Conservation (phyloP, 2,113 vertebrate genomes). For the Urocitellus parryii region DNA sequence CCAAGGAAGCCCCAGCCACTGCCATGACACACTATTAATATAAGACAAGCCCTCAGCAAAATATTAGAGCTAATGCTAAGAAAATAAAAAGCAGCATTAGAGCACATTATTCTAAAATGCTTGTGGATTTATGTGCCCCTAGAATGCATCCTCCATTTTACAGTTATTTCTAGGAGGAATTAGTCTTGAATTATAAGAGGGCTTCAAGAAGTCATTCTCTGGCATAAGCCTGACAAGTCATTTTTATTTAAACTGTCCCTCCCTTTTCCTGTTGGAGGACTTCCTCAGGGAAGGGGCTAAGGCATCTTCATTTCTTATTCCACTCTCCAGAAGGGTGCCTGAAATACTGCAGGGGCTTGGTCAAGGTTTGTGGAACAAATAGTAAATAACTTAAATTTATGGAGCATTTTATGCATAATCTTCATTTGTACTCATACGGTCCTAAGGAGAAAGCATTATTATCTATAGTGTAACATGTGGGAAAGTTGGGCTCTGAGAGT, state of each 20-base stretch:
- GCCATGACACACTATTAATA: slow-evolving; percentile 45
- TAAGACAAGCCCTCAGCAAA: slow-evolving; percentile 48
- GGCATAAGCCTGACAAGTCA: slow-evolving; percentile 36
- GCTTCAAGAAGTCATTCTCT: slow-evolving; percentile 25
- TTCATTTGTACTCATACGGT: background rate
- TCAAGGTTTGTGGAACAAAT: slow-evolving; percentile 40
- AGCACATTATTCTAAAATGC: slow-evolving; percentile 46
- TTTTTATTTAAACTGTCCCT: slow-evolving; percentile 37
- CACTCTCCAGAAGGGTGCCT: background rate
- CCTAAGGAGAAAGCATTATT: background rate
- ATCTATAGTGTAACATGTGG: background rate
- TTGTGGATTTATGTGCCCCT: slow-evolving; percentile 39
- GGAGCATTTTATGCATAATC: background rate
- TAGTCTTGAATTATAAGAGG: slow-evolving; percentile 62
- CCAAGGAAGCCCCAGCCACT: background rate
- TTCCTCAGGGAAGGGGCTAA: background rate
- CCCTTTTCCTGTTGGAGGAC: background rate
- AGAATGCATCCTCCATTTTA: slow-evolving; percentile 8
- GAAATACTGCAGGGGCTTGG: background rate
- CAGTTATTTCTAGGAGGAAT: slow-evolving; percentile 58
- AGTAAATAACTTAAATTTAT: background rate
- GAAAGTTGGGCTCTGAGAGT: background rate
- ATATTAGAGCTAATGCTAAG: slow-evolving; percentile 60
- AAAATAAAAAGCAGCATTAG: slow-evolving; percentile 66
- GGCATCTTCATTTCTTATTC: background rate